A percentile compares a stretch with the other conserved stretches of the same genome.
These are phyloP conservation scores for Datnioides undecimradiatus DNA, from an alignment of 2,113 vertebrate genomes.

Conservation along the genomic window DNA sequence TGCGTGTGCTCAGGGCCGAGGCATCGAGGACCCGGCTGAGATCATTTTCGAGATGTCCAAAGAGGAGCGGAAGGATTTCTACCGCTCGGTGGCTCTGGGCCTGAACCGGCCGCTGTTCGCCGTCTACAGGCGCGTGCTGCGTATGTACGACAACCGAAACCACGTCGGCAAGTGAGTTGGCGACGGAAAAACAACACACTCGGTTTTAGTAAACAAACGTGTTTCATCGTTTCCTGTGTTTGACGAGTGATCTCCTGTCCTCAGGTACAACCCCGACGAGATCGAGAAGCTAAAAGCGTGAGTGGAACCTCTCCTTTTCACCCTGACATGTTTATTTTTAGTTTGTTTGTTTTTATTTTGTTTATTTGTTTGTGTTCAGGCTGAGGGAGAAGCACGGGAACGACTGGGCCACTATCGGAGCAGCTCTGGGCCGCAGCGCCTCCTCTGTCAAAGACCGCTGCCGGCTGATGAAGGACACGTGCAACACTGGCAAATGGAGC, in stretches of 20 bases:
- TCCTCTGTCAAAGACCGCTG: constrained; percentile 99
- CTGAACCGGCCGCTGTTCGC: constrained; percentile 97
- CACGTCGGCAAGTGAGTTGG: constrained; percentile 97
- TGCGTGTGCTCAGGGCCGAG: constrained; percentile 87
- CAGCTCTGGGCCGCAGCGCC: constrained; percentile 95
- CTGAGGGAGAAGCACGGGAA: constrained; percentile 96
- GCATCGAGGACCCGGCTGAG: constrained; percentile 97
- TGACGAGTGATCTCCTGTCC: not conserved
- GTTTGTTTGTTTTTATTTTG: not conserved
- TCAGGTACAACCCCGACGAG: constrained; percentile 96
- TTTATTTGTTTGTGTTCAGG: constrained; percentile 74
- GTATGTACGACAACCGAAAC: constrained; percentile 99
- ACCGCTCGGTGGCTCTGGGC: constrained; percentile 96
- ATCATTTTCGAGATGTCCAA: constrained; percentile 99
- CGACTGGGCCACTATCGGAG: constrained; percentile 98
- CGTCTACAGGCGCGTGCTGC: constrained; percentile 96
- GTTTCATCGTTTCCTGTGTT: fast-evolving
- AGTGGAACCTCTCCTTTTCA: constrained; percentile 77
- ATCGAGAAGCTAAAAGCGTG: constrained; percentile 97
- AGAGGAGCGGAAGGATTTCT: constrained; percentile 99
- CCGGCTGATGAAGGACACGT: constrained; percentile 98
- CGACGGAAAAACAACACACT: fast-evolving
- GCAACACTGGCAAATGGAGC: constrained; percentile 99
- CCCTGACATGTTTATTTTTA: too few relatives aligned
- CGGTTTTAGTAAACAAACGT: too few relatives aligned